phyloP scores from a whole-genome alignment of 2,797 vertebrate species.

The Melanotaenia boesemani region DNA sequence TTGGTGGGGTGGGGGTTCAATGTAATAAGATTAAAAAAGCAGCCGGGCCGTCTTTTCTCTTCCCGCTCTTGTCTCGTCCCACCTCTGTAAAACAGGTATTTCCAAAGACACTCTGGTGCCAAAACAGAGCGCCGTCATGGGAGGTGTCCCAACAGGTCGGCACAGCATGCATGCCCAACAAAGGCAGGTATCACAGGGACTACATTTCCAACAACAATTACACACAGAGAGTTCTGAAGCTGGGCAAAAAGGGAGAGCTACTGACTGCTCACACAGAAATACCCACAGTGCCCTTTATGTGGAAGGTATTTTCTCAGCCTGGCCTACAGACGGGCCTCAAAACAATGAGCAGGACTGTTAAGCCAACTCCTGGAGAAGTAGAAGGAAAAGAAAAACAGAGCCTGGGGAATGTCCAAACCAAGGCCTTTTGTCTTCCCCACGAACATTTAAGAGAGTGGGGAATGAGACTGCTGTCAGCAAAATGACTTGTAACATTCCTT shows the following conservation, averaged over 20 bases:
- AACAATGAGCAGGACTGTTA: slow-evolving; percentile 81
- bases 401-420: slow-evolving; percentile 71
- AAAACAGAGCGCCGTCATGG: slow-evolving; percentile 52
- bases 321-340: slow-evolving; percentile 74
- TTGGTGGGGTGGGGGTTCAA: no score
- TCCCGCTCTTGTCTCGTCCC: slow-evolving; percentile 57
- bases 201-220: slow-evolving; percentile 57
- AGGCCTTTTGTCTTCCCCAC: slow-evolving; percentile 69
- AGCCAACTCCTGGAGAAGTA: slow-evolving; percentile 70
- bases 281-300: slow-evolving; percentile 68
- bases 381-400: slow-evolving; percentile 67
- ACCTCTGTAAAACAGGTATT: slow-evolving; percentile 80
- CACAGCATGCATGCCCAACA: slow-evolving; percentile 54
- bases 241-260: slow-evolving; percentile 43
- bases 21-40: neutral
- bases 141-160: slow-evolving; percentile 75
- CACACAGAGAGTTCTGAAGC: slow-evolving; percentile 37
- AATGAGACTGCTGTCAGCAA: slow-evolving; percentile 76
- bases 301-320: slow-evolving; percentile 77
- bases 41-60: slow-evolving; percentile 28
- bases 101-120: slow-evolving; percentile 74
- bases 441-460: slow-evolving; percentile 68
- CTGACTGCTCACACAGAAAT: slow-evolving; percentile 51
- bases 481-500: slow-evolving; percentile 82
- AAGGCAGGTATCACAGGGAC: slow-evolving; percentile 55